A percentile compares a stretch with the other conserved stretches of the same genome.
phyloP scores from a whole-genome alignment of 2,888 invertebrate genomes.

The Synergus laeviventris region DNA sequence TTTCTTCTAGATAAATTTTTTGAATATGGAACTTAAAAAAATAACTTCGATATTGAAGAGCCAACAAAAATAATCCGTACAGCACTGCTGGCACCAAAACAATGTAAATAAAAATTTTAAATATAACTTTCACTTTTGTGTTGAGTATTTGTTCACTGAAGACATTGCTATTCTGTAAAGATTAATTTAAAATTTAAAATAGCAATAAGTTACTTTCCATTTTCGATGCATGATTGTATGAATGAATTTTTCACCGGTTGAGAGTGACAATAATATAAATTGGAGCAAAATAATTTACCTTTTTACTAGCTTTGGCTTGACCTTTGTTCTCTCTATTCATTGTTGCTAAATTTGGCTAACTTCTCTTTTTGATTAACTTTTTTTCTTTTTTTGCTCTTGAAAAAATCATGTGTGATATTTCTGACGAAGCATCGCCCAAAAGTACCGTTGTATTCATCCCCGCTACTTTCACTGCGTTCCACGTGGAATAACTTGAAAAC shows the following conservation, averaged over 20 bases:
- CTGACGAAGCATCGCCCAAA: slow-evolving; percentile 39
- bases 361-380: not conserved
- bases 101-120: slow-evolving; percentile 61
- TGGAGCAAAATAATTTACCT: slow-evolving; percentile 8
- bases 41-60: slow-evolving; percentile 55
- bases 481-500: slow-evolving; percentile 52
- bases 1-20: slow-evolving; percentile 52
- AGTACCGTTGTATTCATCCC: slow-evolving; percentile 54
- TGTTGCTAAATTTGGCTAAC: not conserved
- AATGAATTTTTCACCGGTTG: not conserved
- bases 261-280: not conserved
- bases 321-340: slow-evolving; percentile 21
- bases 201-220: not conserved
- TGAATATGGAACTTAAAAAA: slow-evolving; percentile 46
- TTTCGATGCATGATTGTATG: not conserved
- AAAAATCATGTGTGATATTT: slow-evolving; percentile 33
- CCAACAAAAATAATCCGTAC: slow-evolving; percentile 59
- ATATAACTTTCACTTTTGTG: slow-evolving; percentile 63
- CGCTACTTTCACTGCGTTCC: slow-evolving; percentile 45
- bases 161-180: slow-evolving; percentile 12
- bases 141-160: slow-evolving; percentile 53
- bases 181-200: not conserved
- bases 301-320: slow-evolving; percentile 21
- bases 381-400: slow-evolving; percentile 4
- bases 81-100: slow-evolving; percentile 60